Conservation (phyloP, 2,888 invertebrate genomes). For the Drosophila longiperda region DNA sequence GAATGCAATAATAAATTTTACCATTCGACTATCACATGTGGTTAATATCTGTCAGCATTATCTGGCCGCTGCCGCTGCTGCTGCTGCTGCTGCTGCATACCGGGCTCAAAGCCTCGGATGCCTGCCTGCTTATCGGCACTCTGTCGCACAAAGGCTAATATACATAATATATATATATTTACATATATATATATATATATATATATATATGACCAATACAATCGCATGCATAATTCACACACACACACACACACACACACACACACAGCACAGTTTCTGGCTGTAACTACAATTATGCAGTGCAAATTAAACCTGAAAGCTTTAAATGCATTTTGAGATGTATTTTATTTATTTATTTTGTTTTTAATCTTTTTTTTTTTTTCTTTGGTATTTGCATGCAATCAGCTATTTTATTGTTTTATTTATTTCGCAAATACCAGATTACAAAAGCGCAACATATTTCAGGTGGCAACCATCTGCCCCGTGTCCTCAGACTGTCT, state of each 20-base stretch:
- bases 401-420: conserved; percentile 55
- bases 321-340: conserved; percentile 55
- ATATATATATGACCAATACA: conserved; percentile 65
- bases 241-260: neutral
- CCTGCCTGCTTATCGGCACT: conserved; percentile 67
- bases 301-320: conserved; percentile 58
- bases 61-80: conserved; percentile 20
- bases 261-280: conserved; percentile 24
- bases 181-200: neutral
- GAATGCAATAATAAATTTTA: conserved; percentile 70
- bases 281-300: conserved; percentile 23
- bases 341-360: conserved; percentile 10
- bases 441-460: conserved; percentile 79
- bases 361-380: conserved; percentile 7
- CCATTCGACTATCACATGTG: conserved; percentile 47
- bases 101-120: conserved; percentile 46
- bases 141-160: conserved; percentile 47
- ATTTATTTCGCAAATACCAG: conserved; percentile 77
- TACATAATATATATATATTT: conserved; percentile 61
- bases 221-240: conserved; percentile 73
- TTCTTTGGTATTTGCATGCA: conserved; percentile 8
- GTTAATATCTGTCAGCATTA: conserved; percentile 71
- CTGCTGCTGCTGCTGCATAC: conserved; percentile 10
- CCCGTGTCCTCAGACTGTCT: neutral
- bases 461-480: conserved; percentile 47